Percentiles rank a stretch among this genome's conserved stretches.
Conservation (phyloP, 1,140 invertebrate genomes). For the Linepithema humile region DNA sequence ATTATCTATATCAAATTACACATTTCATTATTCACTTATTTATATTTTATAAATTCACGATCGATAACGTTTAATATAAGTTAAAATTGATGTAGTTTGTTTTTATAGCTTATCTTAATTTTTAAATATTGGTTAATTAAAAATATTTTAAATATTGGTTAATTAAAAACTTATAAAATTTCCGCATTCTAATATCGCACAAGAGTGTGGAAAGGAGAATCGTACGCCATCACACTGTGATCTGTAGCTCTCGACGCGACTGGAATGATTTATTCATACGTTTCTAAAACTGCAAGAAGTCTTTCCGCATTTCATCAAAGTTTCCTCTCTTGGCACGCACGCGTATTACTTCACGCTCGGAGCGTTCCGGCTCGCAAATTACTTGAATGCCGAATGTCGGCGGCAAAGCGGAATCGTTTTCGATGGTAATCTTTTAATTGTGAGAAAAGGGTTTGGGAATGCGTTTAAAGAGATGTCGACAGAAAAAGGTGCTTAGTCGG, state of each 20-base stretch:
- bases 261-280: conserved; percentile 46
- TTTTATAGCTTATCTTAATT: too few species aligned
- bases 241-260: conserved; percentile 6
- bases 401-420: conserved; percentile 16
- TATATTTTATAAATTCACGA: too few species aligned
- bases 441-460: neutral
- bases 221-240: neutral
- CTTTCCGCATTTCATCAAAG: conserved; percentile 24
- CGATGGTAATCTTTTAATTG: conserved; percentile 68
- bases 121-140: too few species aligned
- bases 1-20: too few species aligned
- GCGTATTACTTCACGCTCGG: neutral
- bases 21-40: too few species aligned
- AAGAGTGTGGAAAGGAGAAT: neutral
- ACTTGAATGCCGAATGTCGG: conserved; percentile 35
- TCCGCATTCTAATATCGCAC: too few species aligned
- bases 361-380: conserved; percentile 51
- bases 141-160: too few species aligned
- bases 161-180: too few species aligned
- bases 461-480: neutral
- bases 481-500: neutral
- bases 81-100: too few species aligned
- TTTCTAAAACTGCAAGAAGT: conserved; percentile 27
- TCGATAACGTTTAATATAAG: too few species aligned
- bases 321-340: conserved; percentile 25